These are phyloP conservation scores for Coreius guichenoti DNA, from an alignment of 2,797 vertebrate species.

Conservation along the genomic window DNA sequence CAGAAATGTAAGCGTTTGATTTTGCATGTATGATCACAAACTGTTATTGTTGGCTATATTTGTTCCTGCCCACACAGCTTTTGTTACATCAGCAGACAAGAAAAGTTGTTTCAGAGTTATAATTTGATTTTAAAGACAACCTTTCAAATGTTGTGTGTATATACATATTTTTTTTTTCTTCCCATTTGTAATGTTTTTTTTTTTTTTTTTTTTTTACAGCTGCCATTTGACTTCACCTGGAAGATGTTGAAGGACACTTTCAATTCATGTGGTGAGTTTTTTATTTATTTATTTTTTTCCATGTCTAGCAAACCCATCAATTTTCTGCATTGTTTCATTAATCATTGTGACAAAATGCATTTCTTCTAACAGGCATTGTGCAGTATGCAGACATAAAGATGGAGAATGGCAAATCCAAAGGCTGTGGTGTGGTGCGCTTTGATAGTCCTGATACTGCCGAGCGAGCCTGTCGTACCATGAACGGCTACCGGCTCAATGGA, in stretches of 20 bases:
- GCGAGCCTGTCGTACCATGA: conserved; percentile 95
- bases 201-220: conserved; percentile 72
- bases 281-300: background rate
- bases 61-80: background rate
- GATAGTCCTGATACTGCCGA: conserved; percentile 95
- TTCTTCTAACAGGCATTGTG: conserved; percentile 83
- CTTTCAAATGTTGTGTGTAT: background rate
- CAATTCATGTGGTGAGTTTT: conserved; percentile 89
- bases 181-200: background rate
- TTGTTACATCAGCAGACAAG: background rate
- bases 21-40: background rate
- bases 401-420: conserved; percentile 98
- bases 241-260: conserved; percentile 99
- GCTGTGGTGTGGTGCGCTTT: conserved; percentile 95
- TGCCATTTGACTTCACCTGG: conserved; percentile 98
- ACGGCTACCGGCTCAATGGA: conserved; percentile 91
- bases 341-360: background rate
- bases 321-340: background rate
- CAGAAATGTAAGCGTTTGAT: conserved; percentile 87
- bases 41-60: background rate
- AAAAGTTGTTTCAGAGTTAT: background rate
- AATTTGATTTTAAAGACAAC: no score
- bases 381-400: conserved; percentile 98
- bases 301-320: background rate
- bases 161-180: background rate